A percentile compares a stretch with the other conserved stretches of the same genome.
Evolutionary conservation across 2,888 invertebrate species (phyloP).

Genomic region (Polydrusus tereticollis): DNA sequence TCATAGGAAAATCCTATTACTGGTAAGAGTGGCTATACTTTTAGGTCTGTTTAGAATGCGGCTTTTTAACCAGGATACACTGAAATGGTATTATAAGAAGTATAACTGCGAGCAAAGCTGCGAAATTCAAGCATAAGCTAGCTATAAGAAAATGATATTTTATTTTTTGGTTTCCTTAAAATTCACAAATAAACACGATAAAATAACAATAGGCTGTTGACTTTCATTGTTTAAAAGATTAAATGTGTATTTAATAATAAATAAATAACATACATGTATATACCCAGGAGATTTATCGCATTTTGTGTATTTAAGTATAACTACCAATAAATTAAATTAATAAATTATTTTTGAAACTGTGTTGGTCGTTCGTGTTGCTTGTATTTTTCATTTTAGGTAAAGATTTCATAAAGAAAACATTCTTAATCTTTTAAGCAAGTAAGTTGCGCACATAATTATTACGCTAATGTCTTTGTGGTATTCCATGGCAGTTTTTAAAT

Average conservation of each 20-base stretch:
- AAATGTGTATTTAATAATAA: conserved; percentile 44
- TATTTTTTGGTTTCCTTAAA: conserved; percentile 35
- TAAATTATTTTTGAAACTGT: conserved; percentile 28
- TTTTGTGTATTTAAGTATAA: conserved; percentile 20
- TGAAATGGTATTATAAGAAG: too few species aligned
- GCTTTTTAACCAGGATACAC: too few species aligned
- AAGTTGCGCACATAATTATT: too few species aligned
- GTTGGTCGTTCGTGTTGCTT: conserved; percentile 4
- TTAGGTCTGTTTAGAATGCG: too few species aligned
- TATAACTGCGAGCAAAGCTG: too few species aligned
- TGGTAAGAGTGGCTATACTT: too few species aligned
- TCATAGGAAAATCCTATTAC: too few species aligned
- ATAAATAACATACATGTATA: conserved; percentile 25
- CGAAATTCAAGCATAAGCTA: too few species aligned
- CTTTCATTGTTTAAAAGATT: conserved; percentile 54
- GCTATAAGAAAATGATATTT: conserved; percentile 12
- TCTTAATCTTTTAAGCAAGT: neutral
- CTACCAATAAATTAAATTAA: conserved; percentile 31
- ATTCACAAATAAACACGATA: conserved; percentile 52
- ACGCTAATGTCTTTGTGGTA: too few species aligned
- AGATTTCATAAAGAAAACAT: neutral
- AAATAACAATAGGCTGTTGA: conserved; percentile 57
- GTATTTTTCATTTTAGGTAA: conserved; percentile 19
- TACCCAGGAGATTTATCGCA: conserved; percentile 20
- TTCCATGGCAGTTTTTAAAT: too few species aligned